Percentiles rank a stretch among this genome's conserved stretches.
phyloP scores from a whole-genome alignment of 2,888 invertebrate genomes.

The Pachycephus smyrnensis region DNA sequence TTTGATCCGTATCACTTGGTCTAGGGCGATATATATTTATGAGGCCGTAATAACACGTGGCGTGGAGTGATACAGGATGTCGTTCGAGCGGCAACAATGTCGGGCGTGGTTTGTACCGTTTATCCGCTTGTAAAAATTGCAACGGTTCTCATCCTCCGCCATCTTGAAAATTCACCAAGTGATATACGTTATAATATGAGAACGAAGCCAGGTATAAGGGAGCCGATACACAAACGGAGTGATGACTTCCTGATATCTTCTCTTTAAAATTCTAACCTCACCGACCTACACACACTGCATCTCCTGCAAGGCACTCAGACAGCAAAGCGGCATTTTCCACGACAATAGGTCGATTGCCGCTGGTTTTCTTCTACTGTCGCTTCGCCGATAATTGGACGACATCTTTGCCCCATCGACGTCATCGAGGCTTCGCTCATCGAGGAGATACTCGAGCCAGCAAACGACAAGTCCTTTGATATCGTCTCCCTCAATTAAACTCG shows the following conservation, averaged over 20 bases:
- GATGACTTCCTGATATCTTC: neutral
- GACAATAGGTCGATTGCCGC: neutral
- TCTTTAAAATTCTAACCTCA: neutral
- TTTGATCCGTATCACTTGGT: constrained; percentile 32
- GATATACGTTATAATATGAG: too few species aligned
- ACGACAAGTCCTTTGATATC: neutral
- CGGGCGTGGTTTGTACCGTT: constrained; percentile 28
- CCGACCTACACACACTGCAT: neutral
- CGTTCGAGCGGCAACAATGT: constrained; percentile 31
- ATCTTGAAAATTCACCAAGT: neutral
- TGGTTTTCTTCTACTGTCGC: neutral
- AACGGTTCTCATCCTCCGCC: neutral
- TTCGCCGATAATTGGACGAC: neutral
- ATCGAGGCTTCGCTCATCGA: neutral
- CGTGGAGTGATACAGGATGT: constrained; percentile 24
- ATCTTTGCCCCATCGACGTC: neutral
- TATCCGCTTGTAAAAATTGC: neutral
- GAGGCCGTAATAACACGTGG: constrained; percentile 36
- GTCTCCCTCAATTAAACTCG: neutral
- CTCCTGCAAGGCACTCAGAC: neutral
- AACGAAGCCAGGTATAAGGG: too few species aligned
- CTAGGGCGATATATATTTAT: constrained; percentile 35
- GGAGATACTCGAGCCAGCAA: neutral
- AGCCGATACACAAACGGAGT: too few species aligned
- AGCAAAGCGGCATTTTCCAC: neutral